phyloP scores from a whole-genome alignment of 1,140 invertebrate genomes.

The Sminthurides bifidus region DNA sequence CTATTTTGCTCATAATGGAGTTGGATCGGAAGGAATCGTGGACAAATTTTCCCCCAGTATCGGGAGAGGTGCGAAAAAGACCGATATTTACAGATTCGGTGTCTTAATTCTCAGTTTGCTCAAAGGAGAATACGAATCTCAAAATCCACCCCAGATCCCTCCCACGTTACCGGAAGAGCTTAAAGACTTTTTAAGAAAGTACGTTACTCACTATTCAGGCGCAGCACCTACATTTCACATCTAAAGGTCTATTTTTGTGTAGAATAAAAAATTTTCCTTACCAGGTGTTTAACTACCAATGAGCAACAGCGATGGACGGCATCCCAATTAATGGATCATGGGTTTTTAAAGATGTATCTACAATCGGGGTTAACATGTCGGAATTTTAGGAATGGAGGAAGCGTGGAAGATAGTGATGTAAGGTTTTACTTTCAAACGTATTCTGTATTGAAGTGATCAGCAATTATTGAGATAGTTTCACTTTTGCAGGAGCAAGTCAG shows the following conservation, averaged over 20 bases:
- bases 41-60: constrained; percentile 42
- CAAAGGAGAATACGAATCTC: constrained; percentile 40
- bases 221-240: neutral
- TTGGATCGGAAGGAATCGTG: constrained; percentile 29
- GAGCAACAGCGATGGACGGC: constrained; percentile 56
- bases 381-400: neutral
- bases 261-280: constrained; percentile 23
- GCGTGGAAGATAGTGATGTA: neutral
- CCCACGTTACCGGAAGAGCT: constrained; percentile 45
- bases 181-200: constrained; percentile 57
- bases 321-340: constrained; percentile 48
- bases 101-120: constrained; percentile 46
- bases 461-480: no score
- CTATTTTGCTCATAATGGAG: constrained; percentile 31
- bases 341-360: constrained; percentile 36
- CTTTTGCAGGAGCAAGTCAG: no score
- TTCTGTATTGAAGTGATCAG: neutral
- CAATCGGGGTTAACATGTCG: constrained; percentile 1
- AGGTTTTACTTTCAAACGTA: neutral
- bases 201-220: neutral
- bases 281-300: constrained; percentile 50
- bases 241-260: neutral
- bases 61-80: constrained; percentile 54
- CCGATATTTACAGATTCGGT: constrained; percentile 57
- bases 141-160: constrained; percentile 43